Percentiles rank a stretch among this genome's conserved stretches.
phyloP scores from a whole-genome alignment of 2,888 invertebrate genomes.

The Andrena haemorrhoa region DNA sequence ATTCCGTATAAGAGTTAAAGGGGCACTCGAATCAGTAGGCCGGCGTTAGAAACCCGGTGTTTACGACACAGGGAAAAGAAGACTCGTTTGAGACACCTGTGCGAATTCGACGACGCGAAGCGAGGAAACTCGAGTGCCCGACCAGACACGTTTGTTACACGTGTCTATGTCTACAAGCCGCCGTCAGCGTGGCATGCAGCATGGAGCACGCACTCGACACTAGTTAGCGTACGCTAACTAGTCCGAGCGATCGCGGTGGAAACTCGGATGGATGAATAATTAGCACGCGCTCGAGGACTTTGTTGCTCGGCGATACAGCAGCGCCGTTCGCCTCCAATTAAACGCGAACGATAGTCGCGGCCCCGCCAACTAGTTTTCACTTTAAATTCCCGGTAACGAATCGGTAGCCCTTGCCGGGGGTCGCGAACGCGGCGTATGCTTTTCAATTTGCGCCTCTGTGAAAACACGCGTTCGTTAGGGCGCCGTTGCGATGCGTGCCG shows the following conservation, averaged over 20 bases:
- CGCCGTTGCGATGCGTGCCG: not conserved
- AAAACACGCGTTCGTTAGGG: not conserved
- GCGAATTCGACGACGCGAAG: constrained; percentile 32
- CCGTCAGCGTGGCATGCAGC: not conserved
- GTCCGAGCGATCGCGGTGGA: constrained; percentile 36
- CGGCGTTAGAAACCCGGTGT: too few species aligned
- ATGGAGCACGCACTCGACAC: constrained; percentile 25
- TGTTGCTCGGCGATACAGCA: constrained; percentile 18
- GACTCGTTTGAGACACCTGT: constrained; percentile 25
- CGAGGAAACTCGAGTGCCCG: constrained; percentile 30
- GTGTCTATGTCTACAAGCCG: not conserved
- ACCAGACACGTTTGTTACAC: constrained; percentile 27
- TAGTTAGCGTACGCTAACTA: constrained; percentile 52
- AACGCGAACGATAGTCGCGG: constrained; percentile 23
- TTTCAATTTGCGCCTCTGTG: too few species aligned
- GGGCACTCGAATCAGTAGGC: too few species aligned
- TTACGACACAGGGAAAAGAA: not conserved
- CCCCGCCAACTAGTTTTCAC: not conserved
- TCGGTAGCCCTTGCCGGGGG: too few species aligned
- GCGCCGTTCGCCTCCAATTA: constrained; percentile 22
- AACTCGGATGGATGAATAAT: constrained; percentile 48
- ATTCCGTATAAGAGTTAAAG: too few species aligned
- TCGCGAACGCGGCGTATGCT: too few species aligned
- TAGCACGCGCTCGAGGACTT: constrained; percentile 43
- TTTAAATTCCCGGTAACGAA: too few species aligned